Evolutionary conservation across 2,888 invertebrate genomes (phyloP).

Genomic region (Helleia helle): DNA sequence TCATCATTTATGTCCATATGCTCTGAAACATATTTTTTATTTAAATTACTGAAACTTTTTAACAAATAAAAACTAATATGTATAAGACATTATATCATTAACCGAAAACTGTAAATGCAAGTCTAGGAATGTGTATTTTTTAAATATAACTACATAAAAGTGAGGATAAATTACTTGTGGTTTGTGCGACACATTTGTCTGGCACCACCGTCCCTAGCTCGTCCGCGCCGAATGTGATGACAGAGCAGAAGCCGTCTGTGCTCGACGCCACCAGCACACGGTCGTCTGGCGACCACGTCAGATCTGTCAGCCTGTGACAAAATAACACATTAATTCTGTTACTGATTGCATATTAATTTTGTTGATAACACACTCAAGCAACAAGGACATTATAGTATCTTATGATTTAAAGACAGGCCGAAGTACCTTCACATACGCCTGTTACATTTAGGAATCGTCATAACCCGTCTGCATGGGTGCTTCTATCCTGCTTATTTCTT

Average conservation of each 20-base stretch:
- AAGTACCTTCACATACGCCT: too few relatives aligned
- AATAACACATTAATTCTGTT: not conserved
- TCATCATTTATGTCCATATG: constrained; percentile 34
- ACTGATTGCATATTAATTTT: too few relatives aligned
- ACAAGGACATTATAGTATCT: too few relatives aligned
- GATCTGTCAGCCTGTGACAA: constrained; percentile 45
- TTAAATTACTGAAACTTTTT: too few relatives aligned
- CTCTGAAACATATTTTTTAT: constrained; percentile 30
- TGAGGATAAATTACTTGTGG: constrained; percentile 9
- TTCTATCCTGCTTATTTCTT: too few relatives aligned
- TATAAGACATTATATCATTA: too few relatives aligned
- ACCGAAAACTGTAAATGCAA: too few relatives aligned
- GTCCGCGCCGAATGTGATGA: constrained; percentile 40
- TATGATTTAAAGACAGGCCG: too few relatives aligned
- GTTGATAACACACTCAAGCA: too few relatives aligned
- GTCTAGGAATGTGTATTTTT: too few relatives aligned
- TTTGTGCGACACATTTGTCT: constrained; percentile 21
- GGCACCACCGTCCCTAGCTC: constrained; percentile 47
- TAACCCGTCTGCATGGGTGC: not conserved
- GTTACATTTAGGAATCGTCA: not conserved
- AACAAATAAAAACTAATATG: too few relatives aligned
- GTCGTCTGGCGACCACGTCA: constrained; percentile 54
- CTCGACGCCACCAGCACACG: constrained; percentile 50
- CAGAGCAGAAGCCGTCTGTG: constrained; percentile 63
- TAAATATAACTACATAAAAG: too few relatives aligned